These are phyloP conservation scores for Caenorhabditis doughertyi DNA, from an alignment of 2,888 invertebrate genomes.

Conservation along the genomic window DNA sequence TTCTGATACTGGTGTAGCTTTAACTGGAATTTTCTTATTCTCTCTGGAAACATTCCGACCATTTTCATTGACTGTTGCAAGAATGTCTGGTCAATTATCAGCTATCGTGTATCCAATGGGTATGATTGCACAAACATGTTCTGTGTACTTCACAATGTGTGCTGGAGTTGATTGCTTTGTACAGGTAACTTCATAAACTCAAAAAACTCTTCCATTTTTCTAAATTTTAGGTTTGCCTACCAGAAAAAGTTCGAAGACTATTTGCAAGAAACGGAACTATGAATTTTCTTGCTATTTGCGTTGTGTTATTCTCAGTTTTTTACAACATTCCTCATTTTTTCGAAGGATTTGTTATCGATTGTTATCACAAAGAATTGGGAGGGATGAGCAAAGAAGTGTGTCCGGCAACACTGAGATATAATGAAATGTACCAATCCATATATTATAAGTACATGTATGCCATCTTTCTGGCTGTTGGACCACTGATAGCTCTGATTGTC, in stretches of 20 bases:
- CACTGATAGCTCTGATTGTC: slow-evolving; percentile 77
- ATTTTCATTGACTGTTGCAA: slow-evolving; percentile 75
- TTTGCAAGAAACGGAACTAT: slow-evolving; percentile 70
- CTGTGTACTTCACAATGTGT: slow-evolving; percentile 82
- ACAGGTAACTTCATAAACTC: slow-evolving; percentile 68
- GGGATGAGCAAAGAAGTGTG: slow-evolving; percentile 79
- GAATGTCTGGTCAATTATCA: slow-evolving; percentile 67
- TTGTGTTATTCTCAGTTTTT: slow-evolving; percentile 76
- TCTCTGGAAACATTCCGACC: slow-evolving; percentile 73
- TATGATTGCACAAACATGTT: slow-evolving; percentile 82
- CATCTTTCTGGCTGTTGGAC: slow-evolving; percentile 81
- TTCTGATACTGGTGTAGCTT: slow-evolving; percentile 79
- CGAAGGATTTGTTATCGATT: slow-evolving; percentile 79
- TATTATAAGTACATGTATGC: slow-evolving; percentile 82
- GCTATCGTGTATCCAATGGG: slow-evolving; percentile 80
- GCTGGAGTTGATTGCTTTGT: slow-evolving; percentile 82
- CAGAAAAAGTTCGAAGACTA: slow-evolving; percentile 66
- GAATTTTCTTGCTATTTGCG: slow-evolving; percentile 62
- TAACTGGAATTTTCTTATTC: slow-evolving; percentile 79
- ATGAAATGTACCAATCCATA: slow-evolving; percentile 76
- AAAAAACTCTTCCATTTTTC: neutral
- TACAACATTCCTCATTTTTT: slow-evolving; percentile 82
- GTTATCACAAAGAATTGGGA: slow-evolving; percentile 77
- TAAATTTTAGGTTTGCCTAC: slow-evolving; percentile 76
- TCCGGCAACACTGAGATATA: slow-evolving; percentile 74